phyloP scores from a whole-genome alignment of 2,113 vertebrate species.

The Nycticebus coucang region DNA sequence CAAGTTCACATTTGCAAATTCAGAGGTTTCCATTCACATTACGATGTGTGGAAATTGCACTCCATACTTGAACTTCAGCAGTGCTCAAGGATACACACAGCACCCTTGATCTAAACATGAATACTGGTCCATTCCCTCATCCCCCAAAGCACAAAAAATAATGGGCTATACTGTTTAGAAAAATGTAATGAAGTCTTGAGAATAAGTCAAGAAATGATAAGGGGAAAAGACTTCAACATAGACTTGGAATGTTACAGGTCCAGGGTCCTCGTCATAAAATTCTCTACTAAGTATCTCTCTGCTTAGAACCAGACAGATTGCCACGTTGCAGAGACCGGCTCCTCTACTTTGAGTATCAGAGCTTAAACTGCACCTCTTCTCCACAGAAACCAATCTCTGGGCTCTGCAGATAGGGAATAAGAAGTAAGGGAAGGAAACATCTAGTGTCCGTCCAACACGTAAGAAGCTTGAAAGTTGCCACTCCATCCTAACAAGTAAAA shows the following conservation, averaged over 20 bases:
- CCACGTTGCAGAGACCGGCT: not conserved
- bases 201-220: not conserved
- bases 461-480: not conserved
- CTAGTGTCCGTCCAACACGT: not conserved
- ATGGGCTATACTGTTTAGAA: not conserved
- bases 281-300: not conserved
- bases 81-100: not conserved
- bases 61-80: not conserved
- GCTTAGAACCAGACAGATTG: not conserved
- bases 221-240: not conserved
- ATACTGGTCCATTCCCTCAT: not conserved
- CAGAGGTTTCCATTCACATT: not conserved
- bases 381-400: not conserved
- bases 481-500: not conserved
- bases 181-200: not conserved
- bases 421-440: not conserved
- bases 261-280: not conserved
- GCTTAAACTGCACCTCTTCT: not conserved
- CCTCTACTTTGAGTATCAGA: not conserved
- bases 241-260: not conserved
- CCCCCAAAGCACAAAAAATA: not conserved
- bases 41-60: not conserved
- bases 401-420: not conserved
- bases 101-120: not conserved
- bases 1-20: not conserved